Percentiles rank a stretch among this genome's conserved stretches.
Evolutionary conservation across 2,797 vertebrate species (phyloP).

Genomic region (Dendrocincla fuliginosa): DNA sequence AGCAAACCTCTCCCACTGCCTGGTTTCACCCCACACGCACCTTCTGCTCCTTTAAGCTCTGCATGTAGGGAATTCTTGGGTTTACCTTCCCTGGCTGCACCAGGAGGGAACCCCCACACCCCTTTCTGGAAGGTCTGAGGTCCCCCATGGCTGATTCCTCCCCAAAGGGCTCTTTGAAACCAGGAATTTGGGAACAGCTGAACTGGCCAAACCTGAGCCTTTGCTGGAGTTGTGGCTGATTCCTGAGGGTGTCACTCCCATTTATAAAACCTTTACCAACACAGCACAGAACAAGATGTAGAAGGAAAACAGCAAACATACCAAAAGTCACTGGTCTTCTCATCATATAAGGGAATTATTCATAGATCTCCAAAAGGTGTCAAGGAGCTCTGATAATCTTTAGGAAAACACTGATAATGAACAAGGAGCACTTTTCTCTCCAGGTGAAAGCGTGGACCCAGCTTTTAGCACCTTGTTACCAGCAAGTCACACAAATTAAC

Average conservation of each 20-base stretch:
- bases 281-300: not conserved
- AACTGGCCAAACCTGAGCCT: not conserved
- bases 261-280: not conserved
- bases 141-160: not conserved
- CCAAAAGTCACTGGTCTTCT: not conserved
- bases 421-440: not conserved
- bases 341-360: not conserved
- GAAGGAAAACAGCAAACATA: not conserved
- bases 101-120: not conserved
- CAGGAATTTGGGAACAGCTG: not conserved
- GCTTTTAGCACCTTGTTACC: not conserved
- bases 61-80: not conserved
- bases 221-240: not conserved
- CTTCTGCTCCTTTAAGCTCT: not conserved
- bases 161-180: not conserved
- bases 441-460: fast-evolving
- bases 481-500: not conserved
- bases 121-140: not conserved
- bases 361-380: not conserved
- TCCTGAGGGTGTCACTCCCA: not conserved
- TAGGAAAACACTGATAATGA: not conserved
- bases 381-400: not conserved
- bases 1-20: not conserved
- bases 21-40: not conserved
- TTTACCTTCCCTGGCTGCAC: not conserved